Conservation (phyloP, 2,113 vertebrate species). For the Sitta europaea region DNA sequence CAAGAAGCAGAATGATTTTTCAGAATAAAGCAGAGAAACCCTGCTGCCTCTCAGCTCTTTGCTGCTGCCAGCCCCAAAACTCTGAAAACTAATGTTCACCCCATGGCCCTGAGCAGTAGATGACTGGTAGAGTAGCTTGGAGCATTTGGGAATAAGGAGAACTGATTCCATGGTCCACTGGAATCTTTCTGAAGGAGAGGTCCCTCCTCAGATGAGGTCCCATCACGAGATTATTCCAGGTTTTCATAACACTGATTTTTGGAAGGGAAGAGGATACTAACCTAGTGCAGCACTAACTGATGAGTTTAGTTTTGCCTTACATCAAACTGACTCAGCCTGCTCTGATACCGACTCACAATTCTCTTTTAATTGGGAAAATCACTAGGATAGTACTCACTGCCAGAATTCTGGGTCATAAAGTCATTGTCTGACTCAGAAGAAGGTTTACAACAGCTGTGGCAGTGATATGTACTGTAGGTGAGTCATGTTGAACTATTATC, state of each 20-base stretch:
- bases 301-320: neutral
- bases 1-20: neutral
- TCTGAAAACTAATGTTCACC: neutral
- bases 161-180: neutral
- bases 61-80: neutral
- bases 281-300: neutral
- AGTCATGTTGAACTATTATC: conserved; percentile 49
- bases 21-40: neutral
- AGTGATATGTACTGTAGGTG: conserved; percentile 40
- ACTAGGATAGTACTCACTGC: conserved; percentile 44
- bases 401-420: conserved; percentile 60
- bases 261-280: neutral
- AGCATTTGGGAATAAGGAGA: neutral
- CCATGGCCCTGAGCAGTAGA: neutral
- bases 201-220: neutral
- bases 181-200: neutral
- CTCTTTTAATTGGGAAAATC: conserved; percentile 55
- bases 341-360: conserved; percentile 11
- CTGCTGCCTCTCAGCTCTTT: neutral
- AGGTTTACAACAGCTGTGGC: conserved; percentile 55
- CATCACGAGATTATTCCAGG: neutral
- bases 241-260: neutral
- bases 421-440: conserved; percentile 60
- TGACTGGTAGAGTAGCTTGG: neutral
- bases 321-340: conserved; percentile 53